Evolutionary conservation across 2,113 vertebrate species (phyloP), one percentile per base, ranked within the genome.

Genomic region (Callipepla squamata): DNA sequence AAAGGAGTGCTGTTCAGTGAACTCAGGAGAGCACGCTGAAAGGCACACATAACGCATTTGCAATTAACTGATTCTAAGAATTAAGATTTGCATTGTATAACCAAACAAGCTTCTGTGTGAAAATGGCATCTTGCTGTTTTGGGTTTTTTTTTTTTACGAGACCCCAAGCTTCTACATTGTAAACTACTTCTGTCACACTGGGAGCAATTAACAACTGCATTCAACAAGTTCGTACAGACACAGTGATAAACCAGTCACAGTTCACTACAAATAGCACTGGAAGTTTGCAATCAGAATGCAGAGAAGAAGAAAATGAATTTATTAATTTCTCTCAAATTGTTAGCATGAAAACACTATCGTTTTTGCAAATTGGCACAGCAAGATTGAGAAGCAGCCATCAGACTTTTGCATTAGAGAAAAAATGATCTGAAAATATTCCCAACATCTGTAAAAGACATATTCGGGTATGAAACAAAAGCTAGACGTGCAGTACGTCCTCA

Each of bases 331-430:
- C 63, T 74, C 57, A 58, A 70, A 73, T 55, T 4, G 4, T n/a
- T 48, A 80, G 55, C 57, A 57, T 36, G 59, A 89, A 90, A 87
- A 13, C 40, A 78, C 42, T 21, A 55, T 38, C n/a, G 19, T 85
- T 61, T 89, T 86, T 72, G 86, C 80, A 92, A 55, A 59, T 93
- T 45, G 74, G 22, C 72, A 85, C 62, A 89, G 63, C 38, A 69
- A 86, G 34, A 48, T 80, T 55, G 7, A 87, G 48, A 66, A 87
- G 62, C 20, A 66, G 77, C 26, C 53, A 89, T 73, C 67, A 80
- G 55, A 62, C 15, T 59, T 59, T 58, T 6, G 10, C 0, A 0
- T 30, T 59, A 68, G 44, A 55, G 42, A 45, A 63, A 65, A 65
- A 86, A 48, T 9, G 28, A 74, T 14, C 40, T 80, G 65, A 85